Base-by-base conservation (phyloP, 1,140 invertebrate species). In the Dinoponera quadriceps region DNA sequence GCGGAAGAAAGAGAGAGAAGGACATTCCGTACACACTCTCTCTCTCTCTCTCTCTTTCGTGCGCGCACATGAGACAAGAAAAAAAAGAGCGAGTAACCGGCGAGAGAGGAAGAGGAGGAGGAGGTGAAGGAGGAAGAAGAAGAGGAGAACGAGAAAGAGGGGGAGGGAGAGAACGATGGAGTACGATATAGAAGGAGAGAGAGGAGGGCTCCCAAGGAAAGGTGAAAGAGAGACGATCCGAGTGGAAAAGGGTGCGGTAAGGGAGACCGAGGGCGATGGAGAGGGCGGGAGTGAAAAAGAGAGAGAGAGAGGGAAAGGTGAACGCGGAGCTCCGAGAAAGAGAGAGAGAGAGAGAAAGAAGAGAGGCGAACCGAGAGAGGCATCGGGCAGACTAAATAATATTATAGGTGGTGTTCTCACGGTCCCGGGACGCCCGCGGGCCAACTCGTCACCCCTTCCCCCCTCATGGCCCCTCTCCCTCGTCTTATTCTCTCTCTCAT, bases 401-500 rank as follows among this genome's bases (percentile, higher is more conserved):
- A 94, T 94, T 94, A 94, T 94, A 94, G 94, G 92, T 94, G 93
- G 91, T 94, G 93, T 94, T 94, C 94, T 94, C 93, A 94, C 94
- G 94, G 94, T 94, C 93, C 86, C 93, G 84, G 92, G 93, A 94
- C 92, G 93, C 93, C 94, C 94, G 93, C 92, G 93, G 94, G 93
- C 93, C 92, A 94, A 93, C 92, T 91, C 92, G 92, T 91, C 91
- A 91, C 88, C 86, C 91, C 90, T 88, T 75, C 80, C 75, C 55
- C 55, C 81, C 84, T 51, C 29, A 59, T 25, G 49, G 69, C 75
- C 72, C 69, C 62, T 84, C 86, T 83, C 62, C 74, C 11, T 59
- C 60, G n/a, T 73, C 72, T 85, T 82, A 72, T 82, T 82, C 75
- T 92, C 92, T 91, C 91, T 90, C n/a, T n/a, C n/a, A n/a, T 89